Conservation (phyloP, 2,797 vertebrate species). For the Perodicticus potto region DNA sequence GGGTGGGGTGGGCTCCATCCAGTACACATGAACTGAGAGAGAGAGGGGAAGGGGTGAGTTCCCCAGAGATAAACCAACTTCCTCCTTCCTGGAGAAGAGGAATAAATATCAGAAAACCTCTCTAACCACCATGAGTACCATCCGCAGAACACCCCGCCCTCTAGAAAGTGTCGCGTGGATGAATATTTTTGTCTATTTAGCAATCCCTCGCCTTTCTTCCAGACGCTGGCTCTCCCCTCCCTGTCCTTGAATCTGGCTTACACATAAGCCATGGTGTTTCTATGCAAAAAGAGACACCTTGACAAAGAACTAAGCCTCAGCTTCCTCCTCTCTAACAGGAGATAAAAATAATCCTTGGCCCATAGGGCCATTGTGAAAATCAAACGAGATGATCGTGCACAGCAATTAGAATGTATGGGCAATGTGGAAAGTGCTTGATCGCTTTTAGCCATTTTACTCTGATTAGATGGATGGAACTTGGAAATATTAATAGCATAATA, state of each 20-base stretch:
- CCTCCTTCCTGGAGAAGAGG: neutral
- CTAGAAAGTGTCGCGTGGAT: neutral
- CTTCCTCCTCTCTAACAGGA: neutral
- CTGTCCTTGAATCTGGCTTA: neutral
- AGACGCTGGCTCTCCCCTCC: neutral
- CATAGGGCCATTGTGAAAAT: neutral
- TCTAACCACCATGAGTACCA: too few species aligned
- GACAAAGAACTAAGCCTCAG: neutral
- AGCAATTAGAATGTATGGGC: neutral
- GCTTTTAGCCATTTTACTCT: neutral
- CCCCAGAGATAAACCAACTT: neutral
- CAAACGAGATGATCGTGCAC: neutral
- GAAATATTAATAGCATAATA: neutral
- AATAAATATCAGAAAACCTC: neutral
- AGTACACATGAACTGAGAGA: accelerated
- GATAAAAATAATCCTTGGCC: too few species aligned
- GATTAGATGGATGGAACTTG: neutral
- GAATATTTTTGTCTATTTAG: neutral
- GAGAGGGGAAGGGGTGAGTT: neutral
- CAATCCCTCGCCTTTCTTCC: neutral
- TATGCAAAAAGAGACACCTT: accelerated
- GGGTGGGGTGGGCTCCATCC: neutral
- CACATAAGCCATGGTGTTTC: neutral
- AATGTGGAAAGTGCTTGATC: neutral
- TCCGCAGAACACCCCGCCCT: neutral